Conservation (phyloP, 2,113 vertebrate genomes). For the Arenaria interpres region DNA sequence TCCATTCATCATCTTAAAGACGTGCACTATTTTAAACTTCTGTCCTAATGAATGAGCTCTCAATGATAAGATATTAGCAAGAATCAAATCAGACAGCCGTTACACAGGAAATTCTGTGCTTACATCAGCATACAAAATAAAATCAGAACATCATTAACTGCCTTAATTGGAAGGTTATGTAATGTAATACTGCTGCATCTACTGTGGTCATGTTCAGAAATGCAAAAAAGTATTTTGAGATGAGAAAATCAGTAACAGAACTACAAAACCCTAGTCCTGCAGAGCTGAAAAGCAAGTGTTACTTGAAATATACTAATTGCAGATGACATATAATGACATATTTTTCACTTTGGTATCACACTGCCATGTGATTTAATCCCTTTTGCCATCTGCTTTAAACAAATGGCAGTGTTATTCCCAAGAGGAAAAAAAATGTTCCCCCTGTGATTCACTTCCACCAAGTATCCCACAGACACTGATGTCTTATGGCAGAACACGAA, state of each 20-base stretch:
- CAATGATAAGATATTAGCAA: not conserved
- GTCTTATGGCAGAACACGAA: not conserved
- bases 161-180: not conserved
- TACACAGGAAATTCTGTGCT: not conserved
- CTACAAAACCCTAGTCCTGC: not conserved
- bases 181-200: not conserved
- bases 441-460: conserved; percentile 38
- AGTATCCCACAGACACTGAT: not conserved
- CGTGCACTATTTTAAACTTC: not conserved
- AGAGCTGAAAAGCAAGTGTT: not conserved
- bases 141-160: not conserved
- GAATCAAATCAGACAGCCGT: not conserved
- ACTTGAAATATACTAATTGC: not conserved
- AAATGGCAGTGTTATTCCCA: conserved; percentile 39
- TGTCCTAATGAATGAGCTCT: not conserved
- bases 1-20: not conserved
- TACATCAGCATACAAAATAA: not conserved
- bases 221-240: not conserved
- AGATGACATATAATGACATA: not conserved
- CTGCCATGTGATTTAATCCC: conserved; percentile 13
- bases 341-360: conserved; percentile 30
- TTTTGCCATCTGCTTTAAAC: conserved; percentile 63
- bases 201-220: not conserved
- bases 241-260: not conserved
- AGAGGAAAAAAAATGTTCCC: conserved; percentile 5